Evolutionary conservation across 1,140 invertebrate genomes (phyloP).

Genomic region (Drepana arcuata): DNA sequence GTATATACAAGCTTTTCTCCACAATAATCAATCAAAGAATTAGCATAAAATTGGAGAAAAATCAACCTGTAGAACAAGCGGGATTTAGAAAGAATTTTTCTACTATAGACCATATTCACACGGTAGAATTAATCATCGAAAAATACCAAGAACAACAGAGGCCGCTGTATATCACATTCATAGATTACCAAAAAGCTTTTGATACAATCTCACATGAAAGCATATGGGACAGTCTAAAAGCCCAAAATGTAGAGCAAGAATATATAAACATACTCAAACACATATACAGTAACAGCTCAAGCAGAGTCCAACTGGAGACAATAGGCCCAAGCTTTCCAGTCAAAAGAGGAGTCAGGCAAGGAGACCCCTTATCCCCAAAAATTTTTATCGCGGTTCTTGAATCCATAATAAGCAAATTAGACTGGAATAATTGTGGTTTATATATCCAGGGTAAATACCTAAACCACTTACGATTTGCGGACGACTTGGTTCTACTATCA

Average conservation of each 20-base stretch:
- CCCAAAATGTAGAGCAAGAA: too few species aligned
- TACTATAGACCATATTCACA: not conserved
- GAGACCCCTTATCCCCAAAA: constrained; percentile 12
- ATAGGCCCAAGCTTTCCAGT: constrained; percentile 7
- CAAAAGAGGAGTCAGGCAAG: constrained; percentile 10
- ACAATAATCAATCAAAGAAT: not conserved
- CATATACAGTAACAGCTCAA: constrained; percentile 8
- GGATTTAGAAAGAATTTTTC: not conserved
- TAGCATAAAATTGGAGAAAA: not conserved
- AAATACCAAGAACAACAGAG: not conserved
- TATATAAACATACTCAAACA: too few species aligned
- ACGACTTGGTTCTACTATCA: constrained; percentile 10
- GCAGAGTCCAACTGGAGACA: constrained; percentile 9
- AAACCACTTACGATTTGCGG: constrained; percentile 11
- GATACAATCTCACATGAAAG: not conserved
- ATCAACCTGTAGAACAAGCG: not conserved
- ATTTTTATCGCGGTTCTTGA: constrained; percentile 10
- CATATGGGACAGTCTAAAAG: too few species aligned
- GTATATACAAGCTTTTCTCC: constrained; percentile 1
- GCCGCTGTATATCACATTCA: not conserved
- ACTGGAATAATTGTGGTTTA: constrained; percentile 8
- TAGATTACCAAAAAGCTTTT: not conserved
- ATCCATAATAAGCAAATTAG: constrained; percentile 5
- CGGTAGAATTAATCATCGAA: not conserved
- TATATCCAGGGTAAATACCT: constrained; percentile 4